Base-by-base conservation (phyloP, 92 coral and sea anemone species). In the Pocillopora meandrina region DNA sequence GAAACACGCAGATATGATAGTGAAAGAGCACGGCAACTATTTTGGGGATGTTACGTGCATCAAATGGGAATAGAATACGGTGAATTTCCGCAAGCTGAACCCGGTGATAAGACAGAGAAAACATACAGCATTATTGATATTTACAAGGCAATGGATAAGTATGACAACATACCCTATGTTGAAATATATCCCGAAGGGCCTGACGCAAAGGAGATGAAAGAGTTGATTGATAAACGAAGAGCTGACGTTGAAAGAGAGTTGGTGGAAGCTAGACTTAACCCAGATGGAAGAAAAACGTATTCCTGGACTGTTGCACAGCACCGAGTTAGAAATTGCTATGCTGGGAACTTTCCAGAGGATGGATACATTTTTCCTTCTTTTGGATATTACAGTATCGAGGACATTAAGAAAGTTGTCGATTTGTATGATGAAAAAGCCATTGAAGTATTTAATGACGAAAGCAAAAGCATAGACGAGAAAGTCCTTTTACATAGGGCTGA, bases 251-350 rank as follows among this genome's bases (percentile, higher is more conserved):
- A 79, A 56, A 79, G 63, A 65, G 64, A 79, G 10, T 13, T 4
- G 14, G 13, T 20, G 26, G 61, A 73, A 21, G 77, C 77, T 33
- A 73, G 1, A 1, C 16, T 14, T 9, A 34, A 73, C 16, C 74
- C 65, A 16, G 64, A 65, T 20, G 61, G 36, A 8, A 16, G 9
- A 21, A 35, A 12, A 2, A 67, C 10, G 16, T 79, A 66, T 26
- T 79, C 74, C 10, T 79, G 83, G 83, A 12, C 56, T 79, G 83
- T 66, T 65, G 83, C 74, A 31, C 83, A 23, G 73, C 74, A 63
- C 1, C 31, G 62, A 52, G 73, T 79, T 21, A 47, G 83, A 11
- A 74, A 66, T 49, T 79, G 74, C 83, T 79, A 20, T 66, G 83
- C 83, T 47, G 74, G 83, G 9, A 52, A 23, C 63, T 65, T 65